Conservation (phyloP, 2,113 vertebrate species). For the Alethe diademata region DNA sequence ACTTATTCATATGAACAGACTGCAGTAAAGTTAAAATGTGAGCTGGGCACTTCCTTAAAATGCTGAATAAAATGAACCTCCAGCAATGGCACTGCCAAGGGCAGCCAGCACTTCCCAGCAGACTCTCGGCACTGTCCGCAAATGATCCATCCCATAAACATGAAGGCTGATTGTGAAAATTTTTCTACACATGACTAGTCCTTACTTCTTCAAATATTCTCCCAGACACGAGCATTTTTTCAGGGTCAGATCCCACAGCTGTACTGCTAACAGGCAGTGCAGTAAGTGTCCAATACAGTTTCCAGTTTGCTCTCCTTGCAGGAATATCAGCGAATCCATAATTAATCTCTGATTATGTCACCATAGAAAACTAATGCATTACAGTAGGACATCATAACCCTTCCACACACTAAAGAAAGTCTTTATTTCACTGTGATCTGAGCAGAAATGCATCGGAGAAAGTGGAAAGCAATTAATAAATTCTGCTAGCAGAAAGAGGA, state of each 20-base stretch:
- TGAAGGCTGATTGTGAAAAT: background rate
- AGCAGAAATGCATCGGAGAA: background rate
- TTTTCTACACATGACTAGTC: background rate
- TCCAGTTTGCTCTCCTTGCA: background rate
- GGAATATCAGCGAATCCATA: background rate
- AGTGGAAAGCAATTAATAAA: constrained; percentile 10
- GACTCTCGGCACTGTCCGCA: background rate
- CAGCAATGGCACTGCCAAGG: background rate
- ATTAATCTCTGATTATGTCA: background rate
- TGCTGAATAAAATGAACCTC: background rate
- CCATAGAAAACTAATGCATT: background rate
- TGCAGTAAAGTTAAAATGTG: background rate
- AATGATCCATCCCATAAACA: background rate
- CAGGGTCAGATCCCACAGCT: background rate
- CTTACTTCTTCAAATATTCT: background rate
- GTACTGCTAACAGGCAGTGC: background rate
- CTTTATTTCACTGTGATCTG: background rate
- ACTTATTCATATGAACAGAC: background rate
- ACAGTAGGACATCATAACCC: background rate
- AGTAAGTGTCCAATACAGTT: background rate
- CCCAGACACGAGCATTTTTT: background rate
- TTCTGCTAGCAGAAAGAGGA: background rate
- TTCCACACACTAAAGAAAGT: background rate
- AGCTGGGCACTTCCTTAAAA: background rate
- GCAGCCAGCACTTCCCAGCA: background rate